Evolutionary conservation across 2,113 vertebrate species (phyloP).

Genomic region (Anthoscopus minutus): DNA sequence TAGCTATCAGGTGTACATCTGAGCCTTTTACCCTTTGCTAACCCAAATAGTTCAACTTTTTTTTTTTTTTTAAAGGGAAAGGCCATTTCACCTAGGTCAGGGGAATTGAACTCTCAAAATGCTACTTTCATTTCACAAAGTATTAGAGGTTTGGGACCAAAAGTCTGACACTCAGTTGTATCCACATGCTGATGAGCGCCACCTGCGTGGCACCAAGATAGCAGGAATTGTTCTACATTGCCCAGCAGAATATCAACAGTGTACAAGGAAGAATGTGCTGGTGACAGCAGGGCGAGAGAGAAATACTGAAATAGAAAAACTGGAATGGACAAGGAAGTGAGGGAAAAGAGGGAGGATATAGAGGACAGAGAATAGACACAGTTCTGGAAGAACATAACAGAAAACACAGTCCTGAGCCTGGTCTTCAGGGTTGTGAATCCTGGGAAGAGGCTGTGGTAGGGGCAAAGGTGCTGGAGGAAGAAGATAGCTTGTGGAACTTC

Average conservation of each 20-base stretch:
- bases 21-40: neutral
- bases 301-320: neutral
- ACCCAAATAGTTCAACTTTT: neutral
- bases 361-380: neutral
- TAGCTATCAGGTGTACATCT: neutral
- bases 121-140: neutral
- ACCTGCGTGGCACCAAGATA: neutral
- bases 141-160: neutral
- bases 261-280: neutral
- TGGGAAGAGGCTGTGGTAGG: neutral
- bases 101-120: neutral
- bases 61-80: neutral
- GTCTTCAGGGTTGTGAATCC: neutral
- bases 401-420: neutral
- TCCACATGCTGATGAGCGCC: rapidly evolving
- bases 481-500: neutral
- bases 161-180: neutral
- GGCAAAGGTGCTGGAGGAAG: neutral
- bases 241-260: neutral
- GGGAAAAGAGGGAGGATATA: neutral
- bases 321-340: neutral
- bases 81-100: neutral
- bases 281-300: neutral
- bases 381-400: neutral
- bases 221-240: neutral